These are phyloP conservation scores for Empis livida DNA, from an alignment of 2,888 invertebrate genomes.

Conservation along the genomic window DNA sequence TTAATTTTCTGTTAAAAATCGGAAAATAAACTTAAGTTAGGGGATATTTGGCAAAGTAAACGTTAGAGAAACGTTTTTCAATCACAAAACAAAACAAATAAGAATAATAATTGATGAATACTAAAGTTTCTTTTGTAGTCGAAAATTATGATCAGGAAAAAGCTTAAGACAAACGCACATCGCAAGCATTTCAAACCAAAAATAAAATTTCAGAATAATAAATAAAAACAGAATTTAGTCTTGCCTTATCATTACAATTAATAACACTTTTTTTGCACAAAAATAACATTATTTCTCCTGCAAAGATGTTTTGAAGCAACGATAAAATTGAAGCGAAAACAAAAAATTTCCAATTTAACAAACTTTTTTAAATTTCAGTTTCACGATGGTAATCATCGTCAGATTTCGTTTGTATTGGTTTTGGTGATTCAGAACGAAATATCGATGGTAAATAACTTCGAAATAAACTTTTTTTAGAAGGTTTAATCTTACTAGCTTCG, in stretches of 20 bases:
- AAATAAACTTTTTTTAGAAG: conserved; percentile 12
- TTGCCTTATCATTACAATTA: conserved; percentile 1
- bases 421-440: conserved; percentile 17
- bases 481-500: conserved; percentile 10
- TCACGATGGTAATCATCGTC: conserved; percentile 9
- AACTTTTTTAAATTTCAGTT: conserved; percentile 10
- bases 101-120: too few relatives aligned
- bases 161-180: not conserved
- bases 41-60: too few relatives aligned
- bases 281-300: not conserved
- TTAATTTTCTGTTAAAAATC: too few relatives aligned
- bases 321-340: conserved; percentile 12
- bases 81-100: too few relatives aligned
- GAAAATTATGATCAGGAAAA: too few relatives aligned
- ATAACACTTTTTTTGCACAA: not conserved
- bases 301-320: conserved; percentile 9
- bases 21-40: too few relatives aligned
- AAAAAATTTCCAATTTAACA: not conserved
- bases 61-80: too few relatives aligned
- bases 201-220: too few relatives aligned
- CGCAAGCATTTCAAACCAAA: too few relatives aligned
- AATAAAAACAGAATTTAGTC: not conserved
- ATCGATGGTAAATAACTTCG: conserved; percentile 15
- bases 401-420: conserved; percentile 6
- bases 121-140: too few relatives aligned